Percentiles rank a stretch among this genome's conserved stretches.
These are phyloP conservation scores for Crotalus adamanteus DNA, from an alignment of 2,797 vertebrate genomes.

Conservation along the genomic window DNA sequence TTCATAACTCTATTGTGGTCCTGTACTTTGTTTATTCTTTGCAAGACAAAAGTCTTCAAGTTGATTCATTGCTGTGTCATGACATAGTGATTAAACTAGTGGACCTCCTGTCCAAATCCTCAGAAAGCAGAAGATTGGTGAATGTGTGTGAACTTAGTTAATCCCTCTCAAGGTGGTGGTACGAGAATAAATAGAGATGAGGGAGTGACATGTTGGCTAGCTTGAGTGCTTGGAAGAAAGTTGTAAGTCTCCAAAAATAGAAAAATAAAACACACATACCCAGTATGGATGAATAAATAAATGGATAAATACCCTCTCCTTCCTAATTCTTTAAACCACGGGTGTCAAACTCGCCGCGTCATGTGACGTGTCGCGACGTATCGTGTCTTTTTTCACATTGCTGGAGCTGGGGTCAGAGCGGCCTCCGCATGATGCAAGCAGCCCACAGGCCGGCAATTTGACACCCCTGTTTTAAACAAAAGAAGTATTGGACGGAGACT, in stretches of 20 bases:
- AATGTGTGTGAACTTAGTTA: background rate
- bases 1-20: background rate
- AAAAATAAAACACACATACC: background rate
- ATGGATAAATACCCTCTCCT: too few species aligned
- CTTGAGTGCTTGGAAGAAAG: background rate
- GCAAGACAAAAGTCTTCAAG: background rate
- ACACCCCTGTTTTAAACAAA: too few species aligned
- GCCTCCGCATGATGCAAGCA: too few species aligned
- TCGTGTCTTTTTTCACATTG: too few species aligned
- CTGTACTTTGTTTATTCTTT: background rate
- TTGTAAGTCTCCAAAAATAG: background rate
- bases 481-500: too few species aligned
- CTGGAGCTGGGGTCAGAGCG: too few species aligned
- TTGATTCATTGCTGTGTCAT: background rate
- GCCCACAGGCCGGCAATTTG: too few species aligned
- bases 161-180: background rate
- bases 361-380: too few species aligned
- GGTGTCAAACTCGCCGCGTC: too few species aligned
- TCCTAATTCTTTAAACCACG: too few species aligned
- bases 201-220: background rate
- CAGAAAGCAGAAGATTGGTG: background rate
- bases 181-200: background rate
- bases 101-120: background rate
- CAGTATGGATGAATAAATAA: background rate
- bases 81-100: background rate